Conservation (phyloP, 2,888 invertebrate species). For the Epsilonema sp. region DNA sequence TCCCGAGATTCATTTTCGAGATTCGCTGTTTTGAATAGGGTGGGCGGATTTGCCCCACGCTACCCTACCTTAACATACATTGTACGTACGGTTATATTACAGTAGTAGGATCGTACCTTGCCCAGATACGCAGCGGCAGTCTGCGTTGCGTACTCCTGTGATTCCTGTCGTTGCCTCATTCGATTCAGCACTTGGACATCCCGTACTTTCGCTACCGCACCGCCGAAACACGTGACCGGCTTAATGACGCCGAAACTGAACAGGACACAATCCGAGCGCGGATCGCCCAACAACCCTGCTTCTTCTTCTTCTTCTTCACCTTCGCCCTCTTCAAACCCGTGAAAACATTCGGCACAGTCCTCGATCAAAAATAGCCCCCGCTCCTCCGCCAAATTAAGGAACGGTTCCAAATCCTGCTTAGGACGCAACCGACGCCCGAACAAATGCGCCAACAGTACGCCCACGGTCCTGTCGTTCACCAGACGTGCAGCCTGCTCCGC, state of each 20-base stretch:
- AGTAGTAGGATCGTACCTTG: constrained; percentile 23
- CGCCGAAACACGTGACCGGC: constrained; percentile 30
- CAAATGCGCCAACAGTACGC: neutral
- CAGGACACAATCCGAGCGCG: constrained; percentile 25
- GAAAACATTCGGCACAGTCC: constrained; percentile 31
- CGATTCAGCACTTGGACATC: constrained; percentile 17
- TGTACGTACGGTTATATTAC: too few species aligned
- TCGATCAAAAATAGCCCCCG: constrained; percentile 27
- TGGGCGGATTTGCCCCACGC: too few species aligned
- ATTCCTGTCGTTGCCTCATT: too few species aligned
- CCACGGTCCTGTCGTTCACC: neutral
- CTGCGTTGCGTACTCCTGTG: too few species aligned
- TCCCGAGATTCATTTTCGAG: too few species aligned
- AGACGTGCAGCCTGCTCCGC: too few species aligned
- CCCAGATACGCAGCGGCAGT: constrained; percentile 18
- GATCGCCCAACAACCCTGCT: constrained; percentile 27
- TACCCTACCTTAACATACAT: too few species aligned
- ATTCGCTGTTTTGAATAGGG: too few species aligned
- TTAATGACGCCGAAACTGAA: constrained; percentile 34
- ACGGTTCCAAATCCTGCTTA: constrained; percentile 20
- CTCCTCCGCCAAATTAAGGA: constrained; percentile 21
- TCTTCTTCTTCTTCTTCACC: too few species aligned
- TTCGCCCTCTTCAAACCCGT: too few species aligned
- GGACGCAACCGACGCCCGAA: neutral
- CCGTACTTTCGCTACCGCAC: constrained; percentile 28